Conservation (phyloP, 2,797 vertebrate species). For the Chanos chanos region DNA sequence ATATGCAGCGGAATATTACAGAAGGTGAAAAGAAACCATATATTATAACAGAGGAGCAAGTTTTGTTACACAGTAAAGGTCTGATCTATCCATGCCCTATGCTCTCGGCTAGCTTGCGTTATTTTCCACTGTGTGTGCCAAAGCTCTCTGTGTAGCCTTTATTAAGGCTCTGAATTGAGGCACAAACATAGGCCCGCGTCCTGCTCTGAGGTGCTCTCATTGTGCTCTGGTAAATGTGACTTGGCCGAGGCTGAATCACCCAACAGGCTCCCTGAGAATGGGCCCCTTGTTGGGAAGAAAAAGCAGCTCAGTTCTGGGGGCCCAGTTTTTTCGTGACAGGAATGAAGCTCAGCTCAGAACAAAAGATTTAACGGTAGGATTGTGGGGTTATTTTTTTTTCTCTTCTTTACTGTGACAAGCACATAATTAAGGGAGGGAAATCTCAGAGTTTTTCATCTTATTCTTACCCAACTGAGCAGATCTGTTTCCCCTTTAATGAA, state of each 20-base stretch:
- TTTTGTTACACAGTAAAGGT: too few species aligned
- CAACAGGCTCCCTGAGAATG: slow-evolving; percentile 17
- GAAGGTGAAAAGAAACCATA: too few species aligned
- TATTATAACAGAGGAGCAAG: too few species aligned
- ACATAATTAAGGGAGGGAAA: slow-evolving; percentile 13
- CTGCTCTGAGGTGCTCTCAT: slow-evolving; percentile 23
- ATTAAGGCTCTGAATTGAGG: slow-evolving; percentile 14
- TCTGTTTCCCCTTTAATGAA: too few species aligned
- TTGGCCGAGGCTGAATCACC: slow-evolving; percentile 25
- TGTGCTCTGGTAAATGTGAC: slow-evolving; percentile 23
- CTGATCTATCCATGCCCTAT: too few species aligned
- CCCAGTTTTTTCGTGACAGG: slow-evolving; percentile 11
- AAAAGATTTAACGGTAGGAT: slow-evolving; percentile 9
- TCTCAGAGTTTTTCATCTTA: not conserved
- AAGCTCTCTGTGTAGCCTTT: not conserved
- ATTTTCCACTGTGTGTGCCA: slow-evolving; percentile 4
- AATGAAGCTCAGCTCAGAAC: slow-evolving; percentile 21
- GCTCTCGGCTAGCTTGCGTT: too few species aligned
- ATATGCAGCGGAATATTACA: too few species aligned
- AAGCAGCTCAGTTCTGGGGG: slow-evolving; percentile 2
- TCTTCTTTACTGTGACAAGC: slow-evolving; percentile 9
- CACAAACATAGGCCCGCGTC: slow-evolving; percentile 19
- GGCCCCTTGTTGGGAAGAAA: slow-evolving; percentile 29
- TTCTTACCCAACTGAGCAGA: not conserved
- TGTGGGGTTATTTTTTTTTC: slow-evolving; percentile 9